Percentiles rank a stretch among this genome's conserved stretches.
These are phyloP conservation scores for Troglohyphantes excavatus DNA, from an alignment of 2,888 invertebrate genomes.

Conservation along the genomic window DNA sequence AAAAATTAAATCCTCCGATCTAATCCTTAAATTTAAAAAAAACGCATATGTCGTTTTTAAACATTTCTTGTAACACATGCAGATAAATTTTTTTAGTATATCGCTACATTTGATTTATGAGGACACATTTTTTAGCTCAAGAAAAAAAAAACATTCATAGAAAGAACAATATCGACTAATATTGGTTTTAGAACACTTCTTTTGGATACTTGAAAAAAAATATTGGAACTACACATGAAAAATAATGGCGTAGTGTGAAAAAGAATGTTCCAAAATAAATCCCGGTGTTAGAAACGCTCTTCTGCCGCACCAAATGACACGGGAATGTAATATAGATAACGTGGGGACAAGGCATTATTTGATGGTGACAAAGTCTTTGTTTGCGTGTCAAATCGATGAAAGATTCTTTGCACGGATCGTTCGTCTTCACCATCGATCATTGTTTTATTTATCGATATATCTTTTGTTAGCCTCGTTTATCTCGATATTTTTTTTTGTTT, in stretches of 20 bases:
- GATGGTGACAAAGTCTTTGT: constrained; percentile 71
- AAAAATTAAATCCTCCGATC: no score
- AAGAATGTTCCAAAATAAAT: constrained; percentile 36
- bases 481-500: background rate
- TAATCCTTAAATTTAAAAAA: no score
- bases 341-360: constrained; percentile 56
- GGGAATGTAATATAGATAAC: constrained; percentile 65
- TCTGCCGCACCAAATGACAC: constrained; percentile 49
- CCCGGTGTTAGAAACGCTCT: background rate
- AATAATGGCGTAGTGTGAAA: background rate
- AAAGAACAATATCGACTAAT: background rate
- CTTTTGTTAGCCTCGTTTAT: constrained; percentile 31
- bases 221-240: constrained; percentile 1
- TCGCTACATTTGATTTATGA: constrained; percentile 1
- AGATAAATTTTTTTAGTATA: background rate
- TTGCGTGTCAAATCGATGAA: constrained; percentile 70
- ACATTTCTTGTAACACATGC: background rate
- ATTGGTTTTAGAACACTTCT: constrained; percentile 20
- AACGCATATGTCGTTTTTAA: no score
- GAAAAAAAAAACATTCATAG: background rate
- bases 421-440: constrained; percentile 55
- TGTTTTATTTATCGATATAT: constrained; percentile 62
- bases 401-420: constrained; percentile 65
- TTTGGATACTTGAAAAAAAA: constrained; percentile 7
- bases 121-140: no score